Conservation (phyloP, 2,888 invertebrate genomes). For the Hololepta plana region DNA sequence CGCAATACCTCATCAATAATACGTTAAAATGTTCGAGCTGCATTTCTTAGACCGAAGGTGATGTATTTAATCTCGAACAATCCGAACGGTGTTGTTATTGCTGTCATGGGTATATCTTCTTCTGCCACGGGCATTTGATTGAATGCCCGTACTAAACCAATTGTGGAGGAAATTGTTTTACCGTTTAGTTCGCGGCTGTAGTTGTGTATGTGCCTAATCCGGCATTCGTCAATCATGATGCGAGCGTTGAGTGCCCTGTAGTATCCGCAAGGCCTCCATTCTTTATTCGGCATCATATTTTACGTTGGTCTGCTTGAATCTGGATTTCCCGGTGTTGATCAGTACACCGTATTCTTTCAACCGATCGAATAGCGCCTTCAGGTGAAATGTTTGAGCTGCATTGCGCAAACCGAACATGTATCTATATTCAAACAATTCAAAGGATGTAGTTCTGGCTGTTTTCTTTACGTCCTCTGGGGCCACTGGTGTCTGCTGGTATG, state of each 20-base stretch:
- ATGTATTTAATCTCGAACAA: slow-evolving; percentile 15
- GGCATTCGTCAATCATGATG: slow-evolving; percentile 29
- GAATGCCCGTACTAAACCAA: slow-evolving; percentile 20
- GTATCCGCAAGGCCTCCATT: slow-evolving; percentile 21
- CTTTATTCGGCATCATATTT: slow-evolving; percentile 18
- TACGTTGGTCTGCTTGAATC: no score
- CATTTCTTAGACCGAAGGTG: slow-evolving; percentile 20
- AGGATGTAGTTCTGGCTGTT: no score
- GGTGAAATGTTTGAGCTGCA: no score
- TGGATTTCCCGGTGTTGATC: no score
- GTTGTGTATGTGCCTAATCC: slow-evolving; percentile 19
- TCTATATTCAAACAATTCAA: no score
- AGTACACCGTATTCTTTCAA: no score
- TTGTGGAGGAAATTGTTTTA: slow-evolving; percentile 14
- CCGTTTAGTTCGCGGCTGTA: slow-evolving; percentile 13
- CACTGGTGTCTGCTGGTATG: no score
- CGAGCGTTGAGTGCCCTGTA: slow-evolving; percentile 18
- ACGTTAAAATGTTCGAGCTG: slow-evolving; percentile 22
- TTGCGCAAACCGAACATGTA: no score
- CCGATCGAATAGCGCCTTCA: no score
- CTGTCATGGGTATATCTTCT: slow-evolving; percentile 16
- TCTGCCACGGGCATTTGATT: slow-evolving; percentile 18
- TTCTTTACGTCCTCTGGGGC: no score
- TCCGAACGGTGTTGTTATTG: no score
- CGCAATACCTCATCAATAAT: slow-evolving; percentile 18